phyloP scores from a whole-genome alignment of 64 coral and sea anemone species.

The Exaiptasia diaphana region DNA sequence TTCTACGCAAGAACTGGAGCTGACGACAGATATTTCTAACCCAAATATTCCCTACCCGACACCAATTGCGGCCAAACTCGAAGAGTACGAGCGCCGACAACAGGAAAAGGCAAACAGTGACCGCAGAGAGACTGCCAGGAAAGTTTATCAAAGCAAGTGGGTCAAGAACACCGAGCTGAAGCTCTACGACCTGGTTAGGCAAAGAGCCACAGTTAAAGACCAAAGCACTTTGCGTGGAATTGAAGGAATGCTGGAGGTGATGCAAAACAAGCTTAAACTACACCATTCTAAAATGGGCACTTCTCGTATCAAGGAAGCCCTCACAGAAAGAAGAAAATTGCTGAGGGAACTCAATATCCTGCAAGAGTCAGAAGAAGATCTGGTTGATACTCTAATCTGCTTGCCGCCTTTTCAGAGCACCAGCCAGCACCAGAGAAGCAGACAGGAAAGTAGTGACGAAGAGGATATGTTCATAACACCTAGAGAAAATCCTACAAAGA shows the following conservation, averaged over 20 bases:
- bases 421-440: not conserved
- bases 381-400: not conserved
- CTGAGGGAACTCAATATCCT: not conserved
- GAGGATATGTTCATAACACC: not conserved
- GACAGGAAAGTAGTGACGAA: not conserved
- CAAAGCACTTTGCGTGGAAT: not conserved
- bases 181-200: not conserved
- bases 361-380: not conserved
- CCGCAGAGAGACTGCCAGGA: not conserved
- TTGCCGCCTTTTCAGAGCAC: not conserved
- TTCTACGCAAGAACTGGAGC: not conserved
- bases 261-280: not conserved
- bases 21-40: not conserved
- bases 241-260: not conserved
- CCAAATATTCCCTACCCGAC: not conserved
- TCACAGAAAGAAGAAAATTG: not conserved
- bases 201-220: not conserved
- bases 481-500: not conserved
- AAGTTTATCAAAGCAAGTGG: conserved; percentile 1
- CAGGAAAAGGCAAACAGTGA: not conserved
- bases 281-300: conserved; percentile 4
- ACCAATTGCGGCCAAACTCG: not conserved
- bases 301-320: not conserved
- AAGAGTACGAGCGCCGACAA: not conserved
- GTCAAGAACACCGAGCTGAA: not conserved